A percentile compares a stretch with the other conserved stretches of the same genome.
Conservation (phyloP, 2,797 vertebrate genomes). For the Dendrocincla fuliginosa region DNA sequence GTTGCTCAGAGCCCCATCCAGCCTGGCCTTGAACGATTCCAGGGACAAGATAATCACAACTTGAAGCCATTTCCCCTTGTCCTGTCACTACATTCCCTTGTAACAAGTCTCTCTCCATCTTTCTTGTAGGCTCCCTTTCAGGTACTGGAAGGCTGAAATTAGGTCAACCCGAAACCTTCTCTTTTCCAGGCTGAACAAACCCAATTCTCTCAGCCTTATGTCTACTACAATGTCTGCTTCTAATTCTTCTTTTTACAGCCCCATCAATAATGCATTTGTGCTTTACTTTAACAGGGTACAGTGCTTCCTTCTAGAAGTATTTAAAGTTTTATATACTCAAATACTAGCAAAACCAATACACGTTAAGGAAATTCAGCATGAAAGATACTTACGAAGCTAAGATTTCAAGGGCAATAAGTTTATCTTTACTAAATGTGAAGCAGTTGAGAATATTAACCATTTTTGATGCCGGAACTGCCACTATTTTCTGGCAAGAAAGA, state of each 20-base stretch:
- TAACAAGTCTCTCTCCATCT: too few relatives aligned
- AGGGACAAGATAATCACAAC: neutral
- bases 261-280: neutral
- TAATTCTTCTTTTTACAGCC: neutral
- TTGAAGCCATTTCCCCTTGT: neutral
- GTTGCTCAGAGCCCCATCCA: neutral
- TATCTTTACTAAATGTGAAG: slow-evolving; percentile 97
- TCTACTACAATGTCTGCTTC: neutral
- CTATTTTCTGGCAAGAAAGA: slow-evolving; percentile 91
- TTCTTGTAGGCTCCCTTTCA: neutral
- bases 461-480: slow-evolving; percentile 93
- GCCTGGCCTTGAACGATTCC: neutral
- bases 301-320: neutral
- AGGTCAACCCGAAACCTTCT: neutral
- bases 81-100: neutral
- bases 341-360: neutral
- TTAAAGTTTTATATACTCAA: neutral
- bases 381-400: slow-evolving; percentile 91
- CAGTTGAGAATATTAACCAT: slow-evolving; percentile 96
- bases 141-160: neutral
- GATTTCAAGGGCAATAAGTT: slow-evolving; percentile 90
- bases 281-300: neutral
- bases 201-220: neutral
- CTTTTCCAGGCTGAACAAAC: neutral
- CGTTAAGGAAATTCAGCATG: neutral